Evolutionary conservation across 2,113 vertebrate species (phyloP), one percentile per base, ranked within the genome.

Genomic region (Pungitius pungitius): DNA sequence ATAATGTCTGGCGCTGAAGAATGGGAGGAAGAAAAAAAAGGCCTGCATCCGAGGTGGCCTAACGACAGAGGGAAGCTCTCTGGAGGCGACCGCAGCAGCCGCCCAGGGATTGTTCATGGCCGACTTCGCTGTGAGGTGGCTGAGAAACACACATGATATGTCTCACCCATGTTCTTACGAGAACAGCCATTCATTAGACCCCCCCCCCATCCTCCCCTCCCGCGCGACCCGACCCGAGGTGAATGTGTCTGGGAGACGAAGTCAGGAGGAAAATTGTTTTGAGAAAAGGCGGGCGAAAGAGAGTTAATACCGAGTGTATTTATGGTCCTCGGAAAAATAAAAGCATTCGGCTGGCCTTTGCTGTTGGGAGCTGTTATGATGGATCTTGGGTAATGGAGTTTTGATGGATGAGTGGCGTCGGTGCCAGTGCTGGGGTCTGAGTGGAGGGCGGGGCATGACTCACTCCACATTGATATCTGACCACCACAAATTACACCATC

Each of bases 341-440:
- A 86, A 84, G 69, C 59, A 57, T 66, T 71, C 42, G 11, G 42
- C 64, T 39, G 11, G 47, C 64, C 64, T 64, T 74, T 52, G 75
- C 76, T 68, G 63, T 76, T 83, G 73, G 72, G 75, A 79, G 88
- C 69, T 69, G 80, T 65, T 77, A 73, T 90, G 85, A 91, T 90
- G 88, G 78, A 93, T 91, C 78, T 81, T 85, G 78, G 86, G 82
- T 92, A 89, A 92, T 91, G 87, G 83, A 90, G 89, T 91, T 91
- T 85, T 93, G 91, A 92, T 91, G 85, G 86, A 93, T 87, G 85
- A 63, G 62, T 1, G 22, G 45, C 60, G 80, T 89, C 79, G 64
- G 77, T n/a, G 78, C 37, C 14, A 2, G 57, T 35, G 59, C 75
- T 20, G 35, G 26, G 76, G 73, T 83, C 69, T 75, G 66, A 52